Conservation (phyloP, 1,140 invertebrate genomes). For the Tribolium castaneum region DNA sequence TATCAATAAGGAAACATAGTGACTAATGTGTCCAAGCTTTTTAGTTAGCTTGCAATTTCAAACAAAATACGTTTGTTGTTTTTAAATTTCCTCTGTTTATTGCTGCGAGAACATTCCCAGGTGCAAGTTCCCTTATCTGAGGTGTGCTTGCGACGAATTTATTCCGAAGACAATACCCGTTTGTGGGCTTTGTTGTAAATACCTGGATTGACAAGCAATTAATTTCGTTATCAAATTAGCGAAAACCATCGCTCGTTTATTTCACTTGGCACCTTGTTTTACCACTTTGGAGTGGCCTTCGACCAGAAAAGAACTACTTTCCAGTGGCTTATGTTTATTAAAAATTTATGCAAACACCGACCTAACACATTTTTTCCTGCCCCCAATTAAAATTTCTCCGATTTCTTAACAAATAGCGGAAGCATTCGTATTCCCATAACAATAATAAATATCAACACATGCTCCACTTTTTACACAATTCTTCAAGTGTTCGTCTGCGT, state of each 20-base stretch:
- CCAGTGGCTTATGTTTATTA: too few relatives aligned
- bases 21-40: too few relatives aligned
- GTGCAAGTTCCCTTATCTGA: background rate
- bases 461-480: constrained; percentile 42
- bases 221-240: constrained; percentile 63
- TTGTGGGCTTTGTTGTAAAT: constrained; percentile 57
- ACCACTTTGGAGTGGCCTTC: constrained; percentile 2
- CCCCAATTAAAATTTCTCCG: constrained; percentile 19
- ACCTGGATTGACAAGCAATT: constrained; percentile 60
- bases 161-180: constrained; percentile 10
- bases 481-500: constrained; percentile 37
- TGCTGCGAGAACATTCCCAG: background rate
- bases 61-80: too few relatives aligned
- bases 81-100: too few relatives aligned
- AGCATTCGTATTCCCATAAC: constrained; percentile 31
- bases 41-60: too few relatives aligned
- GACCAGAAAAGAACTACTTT: too few relatives aligned
- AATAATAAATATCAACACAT: constrained; percentile 42
- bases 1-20: too few relatives aligned
- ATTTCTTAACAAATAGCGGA: constrained; percentile 29
- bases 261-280: constrained; percentile 48
- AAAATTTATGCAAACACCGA: background rate
- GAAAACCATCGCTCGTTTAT: constrained; percentile 60
- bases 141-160: background rate
- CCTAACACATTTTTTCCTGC: background rate